Percentiles rank a stretch among this genome's conserved stretches.
phyloP scores from a whole-genome alignment of 2,888 invertebrate species.

The Congeria kusceri region DNA sequence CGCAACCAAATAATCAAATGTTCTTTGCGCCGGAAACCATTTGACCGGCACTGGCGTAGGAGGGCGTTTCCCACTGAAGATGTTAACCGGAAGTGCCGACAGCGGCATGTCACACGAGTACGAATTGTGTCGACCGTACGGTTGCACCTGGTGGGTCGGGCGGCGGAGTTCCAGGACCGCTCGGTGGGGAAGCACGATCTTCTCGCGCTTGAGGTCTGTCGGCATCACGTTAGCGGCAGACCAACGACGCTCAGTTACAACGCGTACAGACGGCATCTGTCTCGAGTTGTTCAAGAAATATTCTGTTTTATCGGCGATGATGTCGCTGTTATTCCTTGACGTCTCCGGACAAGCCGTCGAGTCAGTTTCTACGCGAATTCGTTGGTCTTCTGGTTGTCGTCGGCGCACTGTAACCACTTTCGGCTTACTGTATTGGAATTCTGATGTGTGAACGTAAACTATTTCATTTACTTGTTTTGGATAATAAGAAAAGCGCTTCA shows the following conservation, averaged over 20 bases:
- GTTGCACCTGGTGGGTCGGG: conserved; percentile 14
- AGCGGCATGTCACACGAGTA: conserved; percentile 21
- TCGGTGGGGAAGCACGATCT: conserved; percentile 40
- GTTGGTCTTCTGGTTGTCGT: conserved; percentile 4
- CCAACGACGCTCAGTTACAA: conserved; percentile 42
- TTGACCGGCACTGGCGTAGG: conserved; percentile 37
- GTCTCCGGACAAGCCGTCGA: not conserved
- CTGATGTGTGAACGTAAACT: conserved; percentile 33
- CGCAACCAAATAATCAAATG: conserved; percentile 53
- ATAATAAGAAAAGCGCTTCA: conserved; percentile 38
- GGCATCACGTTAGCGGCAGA: conserved; percentile 20
- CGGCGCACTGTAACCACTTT: conserved; percentile 48
- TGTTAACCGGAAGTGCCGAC: not conserved
- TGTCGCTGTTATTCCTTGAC: conserved; percentile 3
- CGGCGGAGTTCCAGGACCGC: conserved; percentile 38
- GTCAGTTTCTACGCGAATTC: not conserved
- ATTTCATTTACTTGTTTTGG: conserved; percentile 39
- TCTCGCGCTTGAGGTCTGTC: conserved; percentile 9
- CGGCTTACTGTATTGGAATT: conserved; percentile 54
- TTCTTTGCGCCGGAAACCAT: conserved; percentile 44
- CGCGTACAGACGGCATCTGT: not conserved
- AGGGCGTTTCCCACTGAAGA: conserved; percentile 14
- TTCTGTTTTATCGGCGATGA: not conserved
- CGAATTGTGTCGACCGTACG: conserved; percentile 18
- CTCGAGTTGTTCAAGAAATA: not conserved